Evolutionary conservation across 2,888 invertebrate species (phyloP).

Genomic region (Campoplex capitator): DNA sequence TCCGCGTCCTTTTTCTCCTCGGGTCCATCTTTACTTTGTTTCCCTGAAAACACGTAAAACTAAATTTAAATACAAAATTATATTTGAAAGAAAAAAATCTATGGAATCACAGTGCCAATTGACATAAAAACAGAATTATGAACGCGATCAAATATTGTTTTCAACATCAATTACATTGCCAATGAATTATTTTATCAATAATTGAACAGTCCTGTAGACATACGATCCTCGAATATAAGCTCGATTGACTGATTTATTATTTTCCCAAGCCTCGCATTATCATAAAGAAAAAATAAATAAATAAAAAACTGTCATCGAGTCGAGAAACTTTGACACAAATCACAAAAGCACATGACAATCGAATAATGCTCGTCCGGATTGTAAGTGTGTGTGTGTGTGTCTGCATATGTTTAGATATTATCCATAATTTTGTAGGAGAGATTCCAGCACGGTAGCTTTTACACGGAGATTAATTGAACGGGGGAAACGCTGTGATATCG

Average conservation of each 20-base stretch:
- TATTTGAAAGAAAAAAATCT: no score
- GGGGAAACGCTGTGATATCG: conserved; percentile 50
- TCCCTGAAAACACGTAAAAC: conserved; percentile 74
- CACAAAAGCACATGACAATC: background rate
- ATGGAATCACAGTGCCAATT: no score
- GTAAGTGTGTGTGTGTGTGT: background rate
- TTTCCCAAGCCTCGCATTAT: background rate
- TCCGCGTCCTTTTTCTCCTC: conserved; percentile 91
- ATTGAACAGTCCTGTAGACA: background rate
- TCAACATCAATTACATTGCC: no score
- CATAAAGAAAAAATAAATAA: background rate
- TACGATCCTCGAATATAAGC: no score
- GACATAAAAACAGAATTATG: background rate
- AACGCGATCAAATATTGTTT: no score
- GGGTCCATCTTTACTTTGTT: conserved; percentile 84
- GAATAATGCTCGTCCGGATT: background rate
- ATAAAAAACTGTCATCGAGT: background rate
- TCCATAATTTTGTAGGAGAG: conserved; percentile 26
- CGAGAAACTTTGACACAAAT: conserved; percentile 8
- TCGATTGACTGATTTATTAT: background rate
- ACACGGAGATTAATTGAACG: conserved; percentile 53
- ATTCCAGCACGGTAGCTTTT: conserved; percentile 41
- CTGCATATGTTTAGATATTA: background rate
- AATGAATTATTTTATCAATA: background rate
- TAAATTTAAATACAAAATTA: no score